Evolutionary conservation across 2,113 vertebrate species (phyloP), one percentile per base, ranked within the genome.

Genomic region (Ivindomyrus marchei): DNA sequence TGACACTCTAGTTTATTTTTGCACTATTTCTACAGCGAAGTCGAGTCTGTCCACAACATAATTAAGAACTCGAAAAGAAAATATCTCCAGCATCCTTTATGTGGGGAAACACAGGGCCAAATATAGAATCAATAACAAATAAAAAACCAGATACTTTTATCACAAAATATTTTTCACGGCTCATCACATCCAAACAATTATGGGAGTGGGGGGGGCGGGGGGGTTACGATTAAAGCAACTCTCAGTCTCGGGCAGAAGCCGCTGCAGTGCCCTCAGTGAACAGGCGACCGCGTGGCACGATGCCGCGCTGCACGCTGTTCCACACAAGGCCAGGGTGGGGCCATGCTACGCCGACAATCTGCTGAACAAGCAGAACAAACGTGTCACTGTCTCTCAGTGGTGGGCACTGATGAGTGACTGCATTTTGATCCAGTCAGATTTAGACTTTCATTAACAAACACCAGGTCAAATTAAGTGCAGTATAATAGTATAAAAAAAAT

Each of bases 291-390:
- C 70, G 4, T 91, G 96, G 92, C 94, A 94, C 93, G 93, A 90
- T 66, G 89, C 92, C 93, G 93, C 90, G 93, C 94, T 93, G 94
- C 93, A 92, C 90, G 91, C 93, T 92, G 95, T 94, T 93, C 92
- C 93, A 96, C 94, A 92, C 85, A 36, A 91, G 92, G 91, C 93
- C 92, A 90, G 80, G 86, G 89, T 70, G 74, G 89, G 89, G 90
- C 92, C 88, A 92, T 90, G 90, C 92, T 92, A 93, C 88, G 47
- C 92, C 92, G 92, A 94, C 93, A 92, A 91, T 91, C 91, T 88
- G 90, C 31, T 90, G 88, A 91, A 77, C 53, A 90, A 92, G 92
- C 85, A 88, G 77, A 80, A 80, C 56, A 66, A 90, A 74, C 56
- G 85, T 31, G 49, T 36, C 27, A 36, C 24, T 31, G 24, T 21